Percentiles rank a stretch among this genome's conserved stretches.
Conservation (phyloP, 2,797 vertebrate genomes). For the Labroides dimidiatus region DNA sequence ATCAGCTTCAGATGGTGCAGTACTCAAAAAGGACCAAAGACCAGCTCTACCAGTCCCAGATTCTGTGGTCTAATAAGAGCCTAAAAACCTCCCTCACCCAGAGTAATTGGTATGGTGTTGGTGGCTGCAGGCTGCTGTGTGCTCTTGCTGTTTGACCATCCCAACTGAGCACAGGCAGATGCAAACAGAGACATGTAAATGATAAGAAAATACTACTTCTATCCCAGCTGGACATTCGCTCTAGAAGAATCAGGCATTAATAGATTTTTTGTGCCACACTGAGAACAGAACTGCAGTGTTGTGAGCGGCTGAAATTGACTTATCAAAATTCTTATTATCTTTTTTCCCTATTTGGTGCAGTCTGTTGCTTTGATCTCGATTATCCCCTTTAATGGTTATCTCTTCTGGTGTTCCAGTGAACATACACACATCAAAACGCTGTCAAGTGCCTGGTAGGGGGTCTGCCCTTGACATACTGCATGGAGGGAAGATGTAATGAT, state of each 20-base stretch:
- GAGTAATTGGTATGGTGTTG: neutral
- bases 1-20: neutral
- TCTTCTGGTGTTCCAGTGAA: slow-evolving; percentile 46
- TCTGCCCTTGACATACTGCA: slow-evolving; percentile 16
- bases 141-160: neutral
- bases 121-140: neutral
- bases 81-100: neutral
- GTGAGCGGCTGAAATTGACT: slow-evolving; percentile 46
- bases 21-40: neutral
- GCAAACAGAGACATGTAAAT: slow-evolving; percentile 8
- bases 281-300: slow-evolving; percentile 18
- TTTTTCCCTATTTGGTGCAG: slow-evolving; percentile 29
- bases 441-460: slow-evolving; percentile 12
- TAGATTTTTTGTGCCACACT: slow-evolving; percentile 42
- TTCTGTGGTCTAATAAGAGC: neutral
- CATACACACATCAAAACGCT: slow-evolving; percentile 27
- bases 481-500: slow-evolving; percentile 37
- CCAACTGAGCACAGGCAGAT: neutral
- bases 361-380: slow-evolving; percentile 48
- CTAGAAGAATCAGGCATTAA: slow-evolving; percentile 55
- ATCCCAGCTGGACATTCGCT: neutral
- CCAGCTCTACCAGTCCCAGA: neutral
- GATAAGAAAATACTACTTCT: slow-evolving; percentile 14
- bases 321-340: slow-evolving; percentile 68
- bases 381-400: slow-evolving; percentile 46